Evolutionary conservation across 2,797 vertebrate species (phyloP).

Genomic region (Orestias chungarensis): DNA sequence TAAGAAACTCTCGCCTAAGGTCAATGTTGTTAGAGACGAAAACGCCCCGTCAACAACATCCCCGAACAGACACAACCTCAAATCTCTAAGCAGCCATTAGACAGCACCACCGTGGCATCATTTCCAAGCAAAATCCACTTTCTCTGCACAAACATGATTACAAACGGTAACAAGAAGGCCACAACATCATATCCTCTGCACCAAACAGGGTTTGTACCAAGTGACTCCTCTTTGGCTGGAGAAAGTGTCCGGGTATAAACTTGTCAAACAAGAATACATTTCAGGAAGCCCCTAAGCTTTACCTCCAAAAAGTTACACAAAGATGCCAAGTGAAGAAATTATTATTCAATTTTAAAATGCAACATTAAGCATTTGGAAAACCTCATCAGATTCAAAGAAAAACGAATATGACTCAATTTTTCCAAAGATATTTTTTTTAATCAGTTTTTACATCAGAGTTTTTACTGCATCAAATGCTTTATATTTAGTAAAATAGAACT

Average conservation of each 20-base stretch:
- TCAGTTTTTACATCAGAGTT: not conserved
- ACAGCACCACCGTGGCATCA: conserved; percentile 58
- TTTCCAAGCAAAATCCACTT: conserved; percentile 73
- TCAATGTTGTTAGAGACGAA: conserved; percentile 26
- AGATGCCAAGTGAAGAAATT: not conserved
- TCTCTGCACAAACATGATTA: conserved; percentile 62
- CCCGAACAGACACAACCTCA: conserved; percentile 45
- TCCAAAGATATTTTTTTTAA: not conserved
- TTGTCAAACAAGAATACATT: not conserved
- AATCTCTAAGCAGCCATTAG: conserved; percentile 52
- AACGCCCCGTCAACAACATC: conserved; percentile 16
- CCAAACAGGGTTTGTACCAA: conserved; percentile 19
- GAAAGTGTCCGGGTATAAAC: conserved; percentile 12
- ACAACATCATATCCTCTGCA: conserved; percentile 21
- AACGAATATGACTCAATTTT: not conserved
- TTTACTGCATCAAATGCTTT: too few species aligned
- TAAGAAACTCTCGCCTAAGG: conserved; percentile 29
- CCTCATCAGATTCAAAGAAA: not conserved
- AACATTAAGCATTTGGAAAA: not conserved
- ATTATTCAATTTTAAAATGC: not conserved
- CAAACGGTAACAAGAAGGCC: conserved; percentile 33
- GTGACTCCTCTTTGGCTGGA: conserved; percentile 28
- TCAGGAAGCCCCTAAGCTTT: not conserved
- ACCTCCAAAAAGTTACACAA: not conserved
- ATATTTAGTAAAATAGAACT: not conserved